Evolutionary conservation across 2,888 invertebrate species (phyloP).

Genomic region (Agrochola lota): DNA sequence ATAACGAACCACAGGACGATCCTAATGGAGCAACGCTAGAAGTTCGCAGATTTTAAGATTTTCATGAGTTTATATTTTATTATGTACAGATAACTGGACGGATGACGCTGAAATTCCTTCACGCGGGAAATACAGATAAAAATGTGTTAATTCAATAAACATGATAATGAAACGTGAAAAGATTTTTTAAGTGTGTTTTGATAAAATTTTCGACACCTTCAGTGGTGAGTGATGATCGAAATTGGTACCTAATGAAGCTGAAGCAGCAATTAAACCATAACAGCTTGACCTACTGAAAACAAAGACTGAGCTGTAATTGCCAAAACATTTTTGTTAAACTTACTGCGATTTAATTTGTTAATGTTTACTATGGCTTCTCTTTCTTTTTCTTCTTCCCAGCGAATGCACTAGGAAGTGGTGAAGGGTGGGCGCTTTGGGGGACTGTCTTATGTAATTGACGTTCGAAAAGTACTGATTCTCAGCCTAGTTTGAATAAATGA

Average conservation of each 20-base stretch:
- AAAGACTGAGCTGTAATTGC: not conserved
- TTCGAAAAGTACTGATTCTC: no score
- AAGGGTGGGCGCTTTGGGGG: no score
- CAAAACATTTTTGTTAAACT: no score
- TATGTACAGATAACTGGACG: slow-evolving; percentile 30
- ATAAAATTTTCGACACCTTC: not conserved
- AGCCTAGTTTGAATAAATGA: no score
- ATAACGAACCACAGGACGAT: slow-evolving; percentile 72
- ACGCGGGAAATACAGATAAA: slow-evolving; percentile 24
- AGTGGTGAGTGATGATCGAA: not conserved
- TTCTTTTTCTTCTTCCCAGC: no score
- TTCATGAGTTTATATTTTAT: slow-evolving; percentile 18
- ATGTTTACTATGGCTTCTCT: not conserved
- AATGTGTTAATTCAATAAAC: slow-evolving; percentile 39
- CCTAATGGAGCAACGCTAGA: slow-evolving; percentile 48
- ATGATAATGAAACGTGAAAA: slow-evolving; percentile 9
- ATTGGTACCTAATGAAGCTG: no score
- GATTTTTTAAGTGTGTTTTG: not conserved
- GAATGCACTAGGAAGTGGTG: no score
- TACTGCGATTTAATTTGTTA: not conserved
- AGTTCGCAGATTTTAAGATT: slow-evolving; percentile 11
- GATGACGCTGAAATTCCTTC: slow-evolving; percentile 19
- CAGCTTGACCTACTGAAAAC: not conserved
- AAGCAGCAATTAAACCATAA: not conserved
- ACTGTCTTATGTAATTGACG: no score